Evolutionary conservation across 2,113 vertebrate genomes (phyloP).

Genomic region (Hystrix brachyura): DNA sequence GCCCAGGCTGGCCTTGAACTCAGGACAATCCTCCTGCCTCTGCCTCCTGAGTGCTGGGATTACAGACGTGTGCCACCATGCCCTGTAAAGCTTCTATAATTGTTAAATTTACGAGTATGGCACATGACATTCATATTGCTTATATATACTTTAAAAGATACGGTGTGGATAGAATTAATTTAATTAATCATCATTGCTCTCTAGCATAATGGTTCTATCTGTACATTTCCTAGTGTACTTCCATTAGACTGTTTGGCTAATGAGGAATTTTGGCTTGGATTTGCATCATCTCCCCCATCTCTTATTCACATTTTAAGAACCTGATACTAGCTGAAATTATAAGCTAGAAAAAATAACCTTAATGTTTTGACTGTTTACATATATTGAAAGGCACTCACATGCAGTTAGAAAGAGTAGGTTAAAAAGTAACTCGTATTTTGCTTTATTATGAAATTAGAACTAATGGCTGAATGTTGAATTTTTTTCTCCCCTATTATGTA

Average conservation of each 20-base stretch:
- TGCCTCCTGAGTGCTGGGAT: no score
- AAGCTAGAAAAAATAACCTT: conserved; percentile 44
- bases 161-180: background rate
- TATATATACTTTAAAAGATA: background rate
- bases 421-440: conserved; percentile 47
- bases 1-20: no score
- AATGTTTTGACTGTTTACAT: conserved; percentile 16
- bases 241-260: background rate
- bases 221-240: background rate
- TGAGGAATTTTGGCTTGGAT: conserved; percentile 35
- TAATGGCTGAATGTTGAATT: conserved; percentile 16
- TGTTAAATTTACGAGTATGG: background rate
- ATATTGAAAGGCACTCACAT: background rate
- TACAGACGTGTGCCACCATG: no score
- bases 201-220: background rate
- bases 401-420: conserved; percentile 37
- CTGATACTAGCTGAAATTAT: conserved; percentile 48
- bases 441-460: conserved; percentile 50
- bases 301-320: background rate
- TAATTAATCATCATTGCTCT: background rate
- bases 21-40: no score
- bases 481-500: background rate
- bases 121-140: background rate
- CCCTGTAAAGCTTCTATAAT: background rate
- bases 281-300: background rate